Conservation (phyloP, 37 sponge, comb jelly and placozoan genomes). For the Halichondria panicea region DNA sequence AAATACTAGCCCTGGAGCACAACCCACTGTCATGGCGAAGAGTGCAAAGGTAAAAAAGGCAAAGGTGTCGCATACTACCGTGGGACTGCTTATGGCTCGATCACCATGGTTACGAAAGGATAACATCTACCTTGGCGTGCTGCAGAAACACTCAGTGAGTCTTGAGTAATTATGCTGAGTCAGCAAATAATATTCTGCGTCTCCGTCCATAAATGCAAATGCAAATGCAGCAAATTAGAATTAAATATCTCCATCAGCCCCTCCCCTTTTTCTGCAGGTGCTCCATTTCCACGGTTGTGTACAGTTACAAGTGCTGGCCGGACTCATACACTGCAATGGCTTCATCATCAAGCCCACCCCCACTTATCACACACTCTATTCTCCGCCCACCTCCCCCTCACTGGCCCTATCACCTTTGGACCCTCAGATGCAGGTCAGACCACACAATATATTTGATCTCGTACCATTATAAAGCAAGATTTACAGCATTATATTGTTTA, state of each 20-base stretch:
- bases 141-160: constrained; percentile 11
- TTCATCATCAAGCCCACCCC: constrained; percentile 22
- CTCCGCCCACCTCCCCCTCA: constrained; percentile 10
- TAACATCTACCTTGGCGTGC: constrained; percentile 12
- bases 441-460: background rate
- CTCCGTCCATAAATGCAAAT: background rate
- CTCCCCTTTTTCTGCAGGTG: constrained; percentile 1
- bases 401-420: constrained; percentile 9
- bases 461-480: background rate
- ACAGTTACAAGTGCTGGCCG: constrained; percentile 38
- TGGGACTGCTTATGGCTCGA: constrained; percentile 9
- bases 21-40: too few species aligned
- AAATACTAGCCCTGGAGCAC: too few species aligned
- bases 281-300: constrained; percentile 26
- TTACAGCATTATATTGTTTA: background rate
- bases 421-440: background rate
- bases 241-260: too few species aligned
- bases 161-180: background rate
- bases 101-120: constrained; percentile 1
- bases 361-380: background rate
- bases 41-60: too few species aligned
- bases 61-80: too few species aligned
- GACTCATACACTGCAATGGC: constrained; percentile 32
- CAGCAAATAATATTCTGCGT: background rate
- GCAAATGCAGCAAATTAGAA: background rate